A percentile compares a stretch with the other conserved stretches of the same genome.
Evolutionary conservation across 2,113 vertebrate genomes (phyloP).

Genomic region (Myotis brandtii): DNA sequence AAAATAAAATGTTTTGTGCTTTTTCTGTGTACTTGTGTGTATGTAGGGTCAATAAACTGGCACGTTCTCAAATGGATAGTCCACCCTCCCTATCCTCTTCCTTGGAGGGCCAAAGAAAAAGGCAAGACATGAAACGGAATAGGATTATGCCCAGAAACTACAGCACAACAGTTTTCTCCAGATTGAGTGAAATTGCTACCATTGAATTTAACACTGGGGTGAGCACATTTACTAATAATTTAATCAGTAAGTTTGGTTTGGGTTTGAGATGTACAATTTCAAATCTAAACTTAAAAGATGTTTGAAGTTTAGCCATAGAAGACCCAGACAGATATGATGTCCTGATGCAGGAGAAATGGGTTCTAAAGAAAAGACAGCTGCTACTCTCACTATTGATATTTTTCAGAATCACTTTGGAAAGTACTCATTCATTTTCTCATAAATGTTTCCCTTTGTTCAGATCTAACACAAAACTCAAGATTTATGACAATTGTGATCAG

Average conservation of each 20-base stretch:
- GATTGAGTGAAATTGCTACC: slow-evolving; percentile 90
- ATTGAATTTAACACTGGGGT: slow-evolving; percentile 96
- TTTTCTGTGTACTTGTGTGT: slow-evolving; percentile 42
- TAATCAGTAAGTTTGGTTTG: slow-evolving; percentile 1
- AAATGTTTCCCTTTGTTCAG: background rate
- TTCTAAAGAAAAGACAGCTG: background rate
- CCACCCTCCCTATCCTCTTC: slow-evolving; percentile 90
- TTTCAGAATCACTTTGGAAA: slow-evolving; percentile 16
- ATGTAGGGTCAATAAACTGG: slow-evolving; percentile 93
- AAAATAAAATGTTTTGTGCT: slow-evolving; percentile 43
- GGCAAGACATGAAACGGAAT: slow-evolving; percentile 89
- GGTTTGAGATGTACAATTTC: background rate
- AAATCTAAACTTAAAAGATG: slow-evolving; percentile 37
- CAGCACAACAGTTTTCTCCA: slow-evolving; percentile 82
- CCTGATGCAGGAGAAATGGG: background rate
- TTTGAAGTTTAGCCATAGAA: background rate
- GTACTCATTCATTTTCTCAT: background rate
- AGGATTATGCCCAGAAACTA: slow-evolving; percentile 88
- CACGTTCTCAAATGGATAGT: slow-evolving; percentile 91
- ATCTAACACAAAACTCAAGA: background rate
- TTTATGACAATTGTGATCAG: background rate
- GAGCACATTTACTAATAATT: slow-evolving; percentile 70
- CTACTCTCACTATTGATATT: background rate
- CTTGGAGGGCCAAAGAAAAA: slow-evolving; percentile 91
- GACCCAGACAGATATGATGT: background rate